Conservation (phyloP, 2,888 invertebrate genomes). For the Epiblema foenella region DNA sequence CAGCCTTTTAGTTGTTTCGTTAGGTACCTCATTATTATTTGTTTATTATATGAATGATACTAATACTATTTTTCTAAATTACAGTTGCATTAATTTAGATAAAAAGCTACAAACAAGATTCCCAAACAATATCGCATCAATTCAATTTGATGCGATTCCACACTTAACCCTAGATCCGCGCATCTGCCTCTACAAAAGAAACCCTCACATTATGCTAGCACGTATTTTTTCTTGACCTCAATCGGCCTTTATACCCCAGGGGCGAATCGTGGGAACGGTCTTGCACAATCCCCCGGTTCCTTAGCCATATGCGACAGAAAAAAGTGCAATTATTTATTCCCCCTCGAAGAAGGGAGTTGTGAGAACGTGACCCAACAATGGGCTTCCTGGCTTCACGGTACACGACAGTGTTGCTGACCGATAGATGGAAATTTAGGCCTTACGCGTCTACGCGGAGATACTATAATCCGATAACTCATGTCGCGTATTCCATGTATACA, state of each 20-base stretch:
- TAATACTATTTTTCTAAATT: too few relatives aligned
- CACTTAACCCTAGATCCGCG: conserved; percentile 78
- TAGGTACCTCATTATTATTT: too few relatives aligned
- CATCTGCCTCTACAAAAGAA: conserved; percentile 81
- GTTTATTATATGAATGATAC: too few relatives aligned
- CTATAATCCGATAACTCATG: conserved; percentile 63
- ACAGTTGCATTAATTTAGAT: not conserved
- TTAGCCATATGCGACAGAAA: conserved; percentile 85
- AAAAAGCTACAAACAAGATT: conserved; percentile 48
- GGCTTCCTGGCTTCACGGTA: conserved; percentile 83
- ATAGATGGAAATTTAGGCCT: conserved; percentile 66
- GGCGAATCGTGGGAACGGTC: conserved; percentile 83
- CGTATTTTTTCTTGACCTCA: conserved; percentile 84
- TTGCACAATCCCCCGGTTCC: conserved; percentile 81
- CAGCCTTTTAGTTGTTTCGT: not conserved
- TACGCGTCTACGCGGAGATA: conserved; percentile 61
- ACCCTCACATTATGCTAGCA: conserved; percentile 77
- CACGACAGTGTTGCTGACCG: conserved; percentile 50
- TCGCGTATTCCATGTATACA: conserved; percentile 62
- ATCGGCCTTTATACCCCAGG: conserved; percentile 79
- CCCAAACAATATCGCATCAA: conserved; percentile 63
- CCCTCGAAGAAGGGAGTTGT: conserved; percentile 84
- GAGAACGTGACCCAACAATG: conserved; percentile 85
- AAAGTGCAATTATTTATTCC: conserved; percentile 85
- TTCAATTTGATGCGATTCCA: conserved; percentile 72